phyloP scores from a whole-genome alignment of 2,797 vertebrate species.

The Xenentodon cancila region DNA sequence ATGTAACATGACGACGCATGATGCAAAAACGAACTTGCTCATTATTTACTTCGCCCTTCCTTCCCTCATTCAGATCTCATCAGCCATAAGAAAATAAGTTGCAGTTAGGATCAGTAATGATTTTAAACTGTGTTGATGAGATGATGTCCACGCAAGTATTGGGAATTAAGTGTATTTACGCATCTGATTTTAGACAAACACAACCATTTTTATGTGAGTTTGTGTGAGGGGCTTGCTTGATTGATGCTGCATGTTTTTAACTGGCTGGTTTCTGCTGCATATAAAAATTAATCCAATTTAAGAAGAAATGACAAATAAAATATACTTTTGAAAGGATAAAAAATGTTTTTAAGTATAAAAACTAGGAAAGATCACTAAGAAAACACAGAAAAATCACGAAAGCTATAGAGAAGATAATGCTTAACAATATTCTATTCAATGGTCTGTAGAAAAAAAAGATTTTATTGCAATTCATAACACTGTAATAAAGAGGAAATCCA shows the following conservation, averaged over 20 bases:
- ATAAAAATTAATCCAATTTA: too few relatives aligned
- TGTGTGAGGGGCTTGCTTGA: constrained; percentile 8
- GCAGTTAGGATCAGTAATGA: constrained; percentile 42
- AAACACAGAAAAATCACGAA: too few relatives aligned
- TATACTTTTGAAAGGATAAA: constrained; percentile 29
- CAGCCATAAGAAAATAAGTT: constrained; percentile 21
- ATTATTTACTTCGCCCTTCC: constrained; percentile 3
- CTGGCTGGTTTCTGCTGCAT: constrained; percentile 4
- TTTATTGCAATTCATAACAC: background rate
- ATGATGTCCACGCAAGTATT: constrained; percentile 19
- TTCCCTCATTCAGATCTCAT: constrained; percentile 8
- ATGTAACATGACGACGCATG: background rate
- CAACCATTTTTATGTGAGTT: background rate
- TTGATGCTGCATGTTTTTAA: constrained; percentile 28
- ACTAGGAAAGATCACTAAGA: too few relatives aligned
- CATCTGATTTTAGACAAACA: background rate
- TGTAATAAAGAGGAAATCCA: too few relatives aligned
- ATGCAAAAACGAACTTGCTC: background rate
- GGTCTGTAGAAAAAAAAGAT: too few relatives aligned
- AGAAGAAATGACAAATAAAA: too few relatives aligned
- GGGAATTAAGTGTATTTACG: background rate
- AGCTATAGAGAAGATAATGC: too few relatives aligned
- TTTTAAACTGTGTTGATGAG: constrained; percentile 24
- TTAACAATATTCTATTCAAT: too few relatives aligned
- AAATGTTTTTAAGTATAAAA: too few relatives aligned